Evolutionary conservation across 2,888 invertebrate genomes (phyloP), one percentile per base, ranked within the genome.

Genomic region (Drosophila austrosaltans): DNA sequence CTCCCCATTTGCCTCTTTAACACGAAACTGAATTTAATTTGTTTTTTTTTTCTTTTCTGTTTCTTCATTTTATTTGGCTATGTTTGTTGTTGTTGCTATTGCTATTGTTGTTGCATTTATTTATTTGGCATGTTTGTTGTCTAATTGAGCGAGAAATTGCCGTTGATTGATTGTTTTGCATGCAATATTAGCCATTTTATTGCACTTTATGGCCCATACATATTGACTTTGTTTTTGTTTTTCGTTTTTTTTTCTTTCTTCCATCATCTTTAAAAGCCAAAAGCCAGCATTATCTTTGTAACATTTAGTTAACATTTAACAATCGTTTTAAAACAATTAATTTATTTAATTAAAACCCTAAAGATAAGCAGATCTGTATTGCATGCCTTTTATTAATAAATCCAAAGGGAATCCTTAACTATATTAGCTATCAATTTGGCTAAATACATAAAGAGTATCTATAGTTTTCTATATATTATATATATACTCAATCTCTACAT

Each of bases 131-230:
- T 79, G 84, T 80, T 89, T 81, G 90, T 85, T 89, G 91, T 89
- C 91, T 91, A 91, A 91, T 91, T 91, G 91, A 91, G 91, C 91
- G 91, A 87, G 87, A 91, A 91, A 91, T 91, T 90, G 90, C 85
- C 81, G 91, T 81, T 91, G 91, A 91, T 91, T 91, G 91, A 91
- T 91, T 91, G 91, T 78, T 89, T 90, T 84, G 79, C 90, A 82
- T 82, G 81, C 80, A 77, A 89, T 85, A 84, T 80, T 73, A 63
- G 73, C 61, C 62, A 61, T 61, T 39, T 75, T 59, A 65, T 65
- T 40, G 59, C 32, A 30, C 44, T 44, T 42, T 54, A 28, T 69
- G 25, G 25, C 20, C 66, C 66, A 72, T 62, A 54, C 39, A 73
- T 69, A 32, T 62, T 22, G 58, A 68, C 57, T 44, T 57, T n/a